Conservation (phyloP, 2,113 vertebrate genomes). For the Aegithalos caudatus region DNA sequence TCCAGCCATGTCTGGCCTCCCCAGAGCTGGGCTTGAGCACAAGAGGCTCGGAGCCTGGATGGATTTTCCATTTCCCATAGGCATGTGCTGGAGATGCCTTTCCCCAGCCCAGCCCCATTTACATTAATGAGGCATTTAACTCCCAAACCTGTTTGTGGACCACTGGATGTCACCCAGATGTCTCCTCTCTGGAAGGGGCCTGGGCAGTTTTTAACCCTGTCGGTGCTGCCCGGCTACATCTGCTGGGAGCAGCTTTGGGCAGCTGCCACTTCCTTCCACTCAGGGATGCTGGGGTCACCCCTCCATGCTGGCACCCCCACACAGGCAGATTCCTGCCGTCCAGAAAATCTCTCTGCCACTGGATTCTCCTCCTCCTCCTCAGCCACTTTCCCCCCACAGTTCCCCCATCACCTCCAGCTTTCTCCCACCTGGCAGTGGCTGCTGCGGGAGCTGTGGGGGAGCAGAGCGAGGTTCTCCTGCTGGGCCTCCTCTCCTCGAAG, state of each 20-base stretch:
- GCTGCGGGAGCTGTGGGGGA: neutral
- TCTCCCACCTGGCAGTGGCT: neutral
- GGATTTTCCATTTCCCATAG: conserved; percentile 24
- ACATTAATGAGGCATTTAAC: conserved; percentile 35
- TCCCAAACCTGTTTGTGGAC: conserved; percentile 24
- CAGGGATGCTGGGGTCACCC: neutral
- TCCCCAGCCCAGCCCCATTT: neutral
- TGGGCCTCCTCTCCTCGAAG: neutral
- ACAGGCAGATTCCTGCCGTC: neutral
- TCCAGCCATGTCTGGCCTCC: accelerated
- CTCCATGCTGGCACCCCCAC: no score
- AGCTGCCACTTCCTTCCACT: neutral
- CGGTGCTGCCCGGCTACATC: neutral
- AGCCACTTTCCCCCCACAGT: accelerated
- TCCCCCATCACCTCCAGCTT: neutral
- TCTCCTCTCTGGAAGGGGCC: neutral
- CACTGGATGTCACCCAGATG: neutral
- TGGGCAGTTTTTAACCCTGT: neutral
- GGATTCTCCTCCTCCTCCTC: neutral
- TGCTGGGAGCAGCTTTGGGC: neutral
- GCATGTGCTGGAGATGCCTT: conserved; percentile 14
- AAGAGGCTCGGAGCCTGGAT: neutral
- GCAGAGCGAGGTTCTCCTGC: neutral
- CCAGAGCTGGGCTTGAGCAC: neutral
- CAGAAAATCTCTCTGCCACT: neutral